Evolutionary conservation across 2,113 vertebrate species (phyloP), one percentile per base, ranked within the genome.

Genomic region (Rhinopomastus cyanomelas): DNA sequence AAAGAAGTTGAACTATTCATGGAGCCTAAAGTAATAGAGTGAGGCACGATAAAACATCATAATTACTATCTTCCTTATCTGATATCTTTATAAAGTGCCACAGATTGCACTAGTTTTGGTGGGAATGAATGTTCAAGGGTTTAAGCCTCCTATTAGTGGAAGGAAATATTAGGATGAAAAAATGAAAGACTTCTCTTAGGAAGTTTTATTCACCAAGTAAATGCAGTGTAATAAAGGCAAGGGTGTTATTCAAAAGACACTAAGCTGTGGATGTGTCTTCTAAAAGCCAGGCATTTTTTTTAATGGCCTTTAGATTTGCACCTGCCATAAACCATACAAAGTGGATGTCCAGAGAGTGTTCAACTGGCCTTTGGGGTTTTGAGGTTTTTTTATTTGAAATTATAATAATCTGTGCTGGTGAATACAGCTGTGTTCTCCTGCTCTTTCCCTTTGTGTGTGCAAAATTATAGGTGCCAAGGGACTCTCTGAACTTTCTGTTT

Each of bases 401-500:
- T 61, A 73, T 53, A 74, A 81, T 86, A 92, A 61, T 65, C 22
- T 78, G 11, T 61, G 27, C 32, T 75, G 30, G 13, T 32, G 59
- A 81, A 68, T 90, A 61, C 91, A 92, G 61, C 85, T 95, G 93
- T 5, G 32, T 78, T 91, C 76, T 83, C 37, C 42, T 81, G 52
- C 25, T 89, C 48, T 85, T 91, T 89, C 5, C 17, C 9, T 94
- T 73, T 88, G 64, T 74, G 44, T 52, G 11, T 64, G n/a, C 81
- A 72, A 91, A 94, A 81, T 68, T 89, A 56, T 53, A 68, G 19
- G 27, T 65, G 53, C 6, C 82, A 66, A 36, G 81, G 69, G 88
- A 95, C 57, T 3, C 37, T n/a, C 39, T 93, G 83, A 93, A 90
- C 86, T 93, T 96, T 84, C 73, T 90, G 73, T 21, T 84, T 88